Percentiles rank a stretch among this genome's conserved stretches.
Evolutionary conservation across 1,140 invertebrate genomes (phyloP).

Genomic region (Apocrypta bakeri): DNA sequence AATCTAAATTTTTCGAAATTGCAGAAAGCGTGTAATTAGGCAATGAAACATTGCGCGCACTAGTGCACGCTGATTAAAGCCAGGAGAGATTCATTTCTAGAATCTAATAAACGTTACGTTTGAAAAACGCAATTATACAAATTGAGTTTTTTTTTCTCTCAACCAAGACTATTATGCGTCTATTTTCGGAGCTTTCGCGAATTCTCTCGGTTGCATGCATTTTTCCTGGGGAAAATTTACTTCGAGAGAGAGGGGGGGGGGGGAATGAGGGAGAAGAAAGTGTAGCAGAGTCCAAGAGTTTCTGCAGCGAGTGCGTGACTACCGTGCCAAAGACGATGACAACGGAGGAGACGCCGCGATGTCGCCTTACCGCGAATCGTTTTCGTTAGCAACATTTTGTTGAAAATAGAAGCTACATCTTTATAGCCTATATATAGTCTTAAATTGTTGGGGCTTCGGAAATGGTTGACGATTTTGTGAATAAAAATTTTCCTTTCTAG

Average conservation of each 20-base stretch:
- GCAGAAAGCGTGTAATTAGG: not conserved
- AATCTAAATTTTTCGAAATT: too few species aligned
- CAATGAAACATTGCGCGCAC: not conserved
- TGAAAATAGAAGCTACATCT: not conserved
- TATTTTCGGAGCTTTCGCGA: not conserved
- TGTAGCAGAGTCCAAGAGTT: not conserved
- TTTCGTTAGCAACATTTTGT: not conserved
- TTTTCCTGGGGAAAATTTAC: not conserved
- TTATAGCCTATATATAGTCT: not conserved
- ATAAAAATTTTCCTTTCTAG: too few species aligned
- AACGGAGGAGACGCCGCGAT: too few species aligned
- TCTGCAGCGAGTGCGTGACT: not conserved
- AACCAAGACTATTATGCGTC: not conserved
- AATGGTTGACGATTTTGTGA: not conserved
- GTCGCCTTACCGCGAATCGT: slow-evolving; percentile 4
- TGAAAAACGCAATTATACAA: too few species aligned
- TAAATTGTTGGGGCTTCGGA: not conserved
- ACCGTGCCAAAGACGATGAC: not conserved
- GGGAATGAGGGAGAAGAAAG: not conserved
- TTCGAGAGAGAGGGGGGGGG: not conserved
- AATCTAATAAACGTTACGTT: too few species aligned
- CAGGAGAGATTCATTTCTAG: too few species aligned
- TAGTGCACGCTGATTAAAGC: too few species aligned
- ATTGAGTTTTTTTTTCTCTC: not conserved
- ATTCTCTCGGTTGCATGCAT: not conserved